Conservation (phyloP, 1,140 invertebrate species). For the Bradysia coprophila region DNA sequence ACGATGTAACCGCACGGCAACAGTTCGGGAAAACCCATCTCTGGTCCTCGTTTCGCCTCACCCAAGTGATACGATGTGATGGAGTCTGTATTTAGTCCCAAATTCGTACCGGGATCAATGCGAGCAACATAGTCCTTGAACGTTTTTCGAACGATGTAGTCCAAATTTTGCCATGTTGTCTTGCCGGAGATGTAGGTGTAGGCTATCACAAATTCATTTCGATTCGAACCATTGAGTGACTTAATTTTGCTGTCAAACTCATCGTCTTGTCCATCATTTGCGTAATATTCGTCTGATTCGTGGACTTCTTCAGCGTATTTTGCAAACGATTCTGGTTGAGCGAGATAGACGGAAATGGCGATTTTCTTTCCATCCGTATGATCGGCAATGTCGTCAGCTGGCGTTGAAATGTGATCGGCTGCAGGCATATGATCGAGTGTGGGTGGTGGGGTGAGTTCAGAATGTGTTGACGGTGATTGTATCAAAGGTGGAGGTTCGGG, state of each 20-base stretch:
- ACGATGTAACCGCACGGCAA: slow-evolving; percentile 86
- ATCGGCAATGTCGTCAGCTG: slow-evolving; percentile 43
- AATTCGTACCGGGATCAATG: slow-evolving; percentile 78
- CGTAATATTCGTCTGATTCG: slow-evolving; percentile 30
- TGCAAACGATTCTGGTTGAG: slow-evolving; percentile 58
- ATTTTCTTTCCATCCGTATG: slow-evolving; percentile 73
- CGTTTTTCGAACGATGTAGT: slow-evolving; percentile 72
- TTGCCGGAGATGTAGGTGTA: slow-evolving; percentile 77
- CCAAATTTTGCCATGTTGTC: slow-evolving; percentile 87
- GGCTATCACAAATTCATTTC: slow-evolving; percentile 59
- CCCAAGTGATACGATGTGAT: slow-evolving; percentile 86
- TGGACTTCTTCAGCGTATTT: slow-evolving; percentile 45
- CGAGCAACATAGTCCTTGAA: slow-evolving; percentile 91
- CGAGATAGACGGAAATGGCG: slow-evolving; percentile 63
- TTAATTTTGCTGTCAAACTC: slow-evolving; percentile 8
- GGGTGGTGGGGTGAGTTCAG: slow-evolving; percentile 21
- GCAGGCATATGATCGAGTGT: slow-evolving; percentile 15
- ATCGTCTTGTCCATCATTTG: slow-evolving; percentile 27
- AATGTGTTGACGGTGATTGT: slow-evolving; percentile 19
- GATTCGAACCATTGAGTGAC: slow-evolving; percentile 15
- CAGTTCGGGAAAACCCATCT: slow-evolving; percentile 61
- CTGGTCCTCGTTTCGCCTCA: slow-evolving; percentile 56
- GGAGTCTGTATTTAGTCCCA: slow-evolving; percentile 77
- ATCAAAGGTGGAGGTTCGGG: slow-evolving; percentile 19
- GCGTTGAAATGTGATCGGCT: slow-evolving; percentile 13